Evolutionary conservation across 2,113 vertebrate species (phyloP).

Genomic region (Platycercus adscitus): DNA sequence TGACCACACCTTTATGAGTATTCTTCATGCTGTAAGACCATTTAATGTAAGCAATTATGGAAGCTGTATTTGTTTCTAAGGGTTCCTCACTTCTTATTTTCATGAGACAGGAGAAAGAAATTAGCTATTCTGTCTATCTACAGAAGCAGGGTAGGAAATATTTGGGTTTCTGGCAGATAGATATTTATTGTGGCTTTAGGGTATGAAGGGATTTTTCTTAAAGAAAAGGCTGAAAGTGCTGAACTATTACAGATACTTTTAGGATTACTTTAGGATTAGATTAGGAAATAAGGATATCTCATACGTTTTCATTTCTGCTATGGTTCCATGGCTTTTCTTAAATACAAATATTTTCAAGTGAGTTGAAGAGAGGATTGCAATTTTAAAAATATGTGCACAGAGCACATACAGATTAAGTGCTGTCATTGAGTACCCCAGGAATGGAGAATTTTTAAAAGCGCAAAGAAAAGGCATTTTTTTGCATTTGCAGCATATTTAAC

Average conservation of each 20-base stretch:
- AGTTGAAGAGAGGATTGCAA: neutral
- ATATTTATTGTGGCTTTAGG: neutral
- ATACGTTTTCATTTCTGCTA: rapidly evolving
- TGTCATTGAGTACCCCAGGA: neutral
- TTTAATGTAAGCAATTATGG: neutral
- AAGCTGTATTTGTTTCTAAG: neutral
- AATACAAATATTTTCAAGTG: neutral
- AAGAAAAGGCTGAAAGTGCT: neutral
- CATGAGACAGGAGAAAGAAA: neutral
- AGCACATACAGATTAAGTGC: neutral
- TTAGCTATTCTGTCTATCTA: neutral
- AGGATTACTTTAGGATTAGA: too few relatives aligned
- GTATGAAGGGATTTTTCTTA: neutral
- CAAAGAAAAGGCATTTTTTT: neutral
- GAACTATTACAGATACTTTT: neutral
- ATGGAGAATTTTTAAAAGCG: neutral
- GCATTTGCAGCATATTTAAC: neutral
- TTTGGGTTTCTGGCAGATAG: neutral
- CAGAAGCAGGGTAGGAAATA: neutral
- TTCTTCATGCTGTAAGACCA: neutral
- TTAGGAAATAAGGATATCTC: neutral
- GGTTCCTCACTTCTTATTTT: neutral
- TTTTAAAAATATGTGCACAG: neutral
- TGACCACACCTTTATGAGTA: neutral
- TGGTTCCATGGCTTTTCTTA: neutral